Conservation (phyloP, 2,797 vertebrate species). For the Heteromormyrus szaboi region DNA sequence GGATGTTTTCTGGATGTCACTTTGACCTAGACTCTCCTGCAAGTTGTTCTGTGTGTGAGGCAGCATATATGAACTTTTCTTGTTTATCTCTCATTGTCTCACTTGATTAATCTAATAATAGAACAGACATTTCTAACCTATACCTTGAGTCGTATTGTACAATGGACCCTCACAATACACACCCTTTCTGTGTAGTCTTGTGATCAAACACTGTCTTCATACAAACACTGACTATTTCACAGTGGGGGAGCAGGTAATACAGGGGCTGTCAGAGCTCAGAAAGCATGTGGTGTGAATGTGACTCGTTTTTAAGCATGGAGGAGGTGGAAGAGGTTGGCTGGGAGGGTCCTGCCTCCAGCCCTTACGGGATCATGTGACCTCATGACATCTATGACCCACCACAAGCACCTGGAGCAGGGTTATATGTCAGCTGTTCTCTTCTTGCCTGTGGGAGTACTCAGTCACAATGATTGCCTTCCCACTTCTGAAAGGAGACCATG, state of each 20-base stretch:
- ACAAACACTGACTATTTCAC: conserved; percentile 1
- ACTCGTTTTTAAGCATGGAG: conserved; percentile 41
- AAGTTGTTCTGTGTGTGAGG: neutral
- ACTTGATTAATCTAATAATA: neutral
- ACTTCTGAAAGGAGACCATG: neutral
- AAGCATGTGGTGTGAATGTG: conserved; percentile 34
- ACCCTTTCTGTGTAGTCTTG: neutral
- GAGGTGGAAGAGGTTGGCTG: conserved; percentile 35
- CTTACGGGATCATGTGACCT: conserved; percentile 69
- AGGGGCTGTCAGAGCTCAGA: conserved; percentile 18
- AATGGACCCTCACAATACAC: neutral
- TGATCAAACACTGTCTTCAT: neutral
- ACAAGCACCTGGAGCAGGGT: conserved; percentile 79
- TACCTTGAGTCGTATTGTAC: neutral
- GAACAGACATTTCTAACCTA: neutral
- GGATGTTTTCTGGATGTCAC: neutral
- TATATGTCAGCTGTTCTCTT: conserved; percentile 68
- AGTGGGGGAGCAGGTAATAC: conserved; percentile 20
- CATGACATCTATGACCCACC: conserved; percentile 82
- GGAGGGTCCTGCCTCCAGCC: conserved; percentile 48
- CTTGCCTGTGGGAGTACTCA: neutral
- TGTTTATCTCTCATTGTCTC: neutral
- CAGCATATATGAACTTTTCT: neutral
- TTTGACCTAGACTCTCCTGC: neutral
- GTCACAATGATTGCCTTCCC: neutral